Evolutionary conservation across 2,888 invertebrate species (phyloP).

Genomic region (Drosophila subsilvestris): DNA sequence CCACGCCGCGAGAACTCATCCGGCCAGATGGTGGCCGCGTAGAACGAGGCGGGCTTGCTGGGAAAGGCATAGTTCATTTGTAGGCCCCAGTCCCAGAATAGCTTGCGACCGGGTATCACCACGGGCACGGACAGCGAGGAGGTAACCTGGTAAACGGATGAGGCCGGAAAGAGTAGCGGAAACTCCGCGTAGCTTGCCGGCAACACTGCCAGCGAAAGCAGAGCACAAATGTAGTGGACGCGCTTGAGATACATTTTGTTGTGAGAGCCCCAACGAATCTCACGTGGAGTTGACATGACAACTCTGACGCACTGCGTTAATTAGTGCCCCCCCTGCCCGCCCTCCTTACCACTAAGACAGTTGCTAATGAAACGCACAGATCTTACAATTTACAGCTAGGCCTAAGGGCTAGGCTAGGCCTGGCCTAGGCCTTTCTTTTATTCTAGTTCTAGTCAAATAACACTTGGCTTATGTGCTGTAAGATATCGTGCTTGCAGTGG

Average conservation of each 20-base stretch:
- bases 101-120: constrained; percentile 63
- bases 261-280: constrained; percentile 29
- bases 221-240: constrained; percentile 35
- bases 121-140: constrained; percentile 77
- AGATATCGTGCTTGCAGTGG: constrained; percentile 70
- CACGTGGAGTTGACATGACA: not conserved
- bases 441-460: constrained; percentile 46
- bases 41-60: constrained; percentile 64
- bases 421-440: too few species aligned
- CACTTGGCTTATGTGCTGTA: constrained; percentile 67
- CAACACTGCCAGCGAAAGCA: constrained; percentile 23
- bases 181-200: constrained; percentile 22
- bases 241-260: constrained; percentile 44
- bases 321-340: constrained; percentile 27
- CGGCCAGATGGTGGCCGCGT: constrained; percentile 71
- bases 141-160: constrained; percentile 68
- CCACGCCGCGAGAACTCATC: constrained; percentile 53
- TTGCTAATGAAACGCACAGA: constrained; percentile 63
- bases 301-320: constrained; percentile 40
- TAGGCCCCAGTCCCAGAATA: constrained; percentile 80
- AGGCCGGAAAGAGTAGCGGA: constrained; percentile 52
- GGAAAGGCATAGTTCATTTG: constrained; percentile 81
- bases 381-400: constrained; percentile 35
- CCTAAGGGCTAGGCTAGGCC: constrained; percentile 6
- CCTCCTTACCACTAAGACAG: too few species aligned